phyloP scores from a whole-genome alignment of 92 coral and sea anemone genomes.

The Porites rus region DNA sequence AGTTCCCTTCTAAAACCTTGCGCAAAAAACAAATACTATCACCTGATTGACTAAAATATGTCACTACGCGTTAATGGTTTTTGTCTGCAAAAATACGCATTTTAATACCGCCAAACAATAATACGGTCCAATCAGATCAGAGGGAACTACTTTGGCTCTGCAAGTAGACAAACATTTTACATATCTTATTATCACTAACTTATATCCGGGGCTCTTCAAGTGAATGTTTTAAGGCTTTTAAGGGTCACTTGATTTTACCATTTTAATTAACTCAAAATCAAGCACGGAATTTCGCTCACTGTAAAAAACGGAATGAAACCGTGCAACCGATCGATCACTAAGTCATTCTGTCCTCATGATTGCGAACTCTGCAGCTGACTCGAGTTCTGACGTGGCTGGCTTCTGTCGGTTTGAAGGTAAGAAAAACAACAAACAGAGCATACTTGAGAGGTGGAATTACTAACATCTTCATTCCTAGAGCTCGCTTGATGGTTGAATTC shows the following conservation, averaged over 20 bases:
- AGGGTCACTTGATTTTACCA: not conserved
- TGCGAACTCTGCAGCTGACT: not conserved
- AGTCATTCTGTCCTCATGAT: not conserved
- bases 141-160: slow-evolving; percentile 4
- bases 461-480: not conserved
- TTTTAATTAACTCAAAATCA: not conserved
- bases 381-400: slow-evolving; percentile 3
- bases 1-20: not conserved
- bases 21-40: not conserved
- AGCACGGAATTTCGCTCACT: slow-evolving; percentile 6
- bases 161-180: slow-evolving; percentile 34
- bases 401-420: slow-evolving; percentile 12
- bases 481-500: not conserved
- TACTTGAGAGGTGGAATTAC: not conserved
- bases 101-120: slow-evolving; percentile 51
- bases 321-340: not conserved
- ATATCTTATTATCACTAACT: slow-evolving; percentile 15
- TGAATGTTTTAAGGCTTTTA: not conserved
- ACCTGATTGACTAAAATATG: slow-evolving; percentile 38
- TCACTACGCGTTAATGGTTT: slow-evolving; percentile 51
- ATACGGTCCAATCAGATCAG: slow-evolving; percentile 53
- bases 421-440: not conserved
- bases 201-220: slow-evolving; percentile 22
- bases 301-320: slow-evolving; percentile 5
- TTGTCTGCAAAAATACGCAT: slow-evolving; percentile 50